Base-by-base conservation (phyloP, 2,113 vertebrate species). In the Hippocampus comes region DNA sequence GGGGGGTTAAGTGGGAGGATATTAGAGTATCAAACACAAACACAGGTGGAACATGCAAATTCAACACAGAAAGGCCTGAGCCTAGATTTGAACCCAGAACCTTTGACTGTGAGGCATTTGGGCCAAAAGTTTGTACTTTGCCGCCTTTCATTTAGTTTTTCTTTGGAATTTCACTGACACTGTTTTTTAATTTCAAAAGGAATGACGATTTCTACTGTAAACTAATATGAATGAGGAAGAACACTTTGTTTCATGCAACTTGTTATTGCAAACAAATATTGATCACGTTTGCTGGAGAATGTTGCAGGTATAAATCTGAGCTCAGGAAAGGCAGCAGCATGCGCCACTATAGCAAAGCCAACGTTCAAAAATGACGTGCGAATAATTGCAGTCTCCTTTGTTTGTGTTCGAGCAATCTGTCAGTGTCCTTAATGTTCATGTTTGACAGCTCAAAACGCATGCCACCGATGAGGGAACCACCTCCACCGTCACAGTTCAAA, bases 391-490 rank as follows among this genome's bases (percentile, higher is more conserved):
- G 41, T 41, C 17, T 41, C 18, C 34, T 63, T 38, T 63, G 34
- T 63, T 17, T 34, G 34, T 63, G 30, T 20, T 63, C 15, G 12
- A 7, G n/a, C 43, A 48, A 73, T 70, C 46, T 75, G 43, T 68
- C 69, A 74, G 34, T 65, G 38, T 65, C 43, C 67, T 68, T 27
- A 78, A 64, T 23, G 43, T 10, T 71, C 30, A 76, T 59, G 42
- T 78, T 57, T 70, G 51, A 57, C 7, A 67, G 18, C 74, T 83
- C 70, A 60, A 53, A 71, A 59, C 59, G 34, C 8, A 41, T 63
- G 42, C 20, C 71, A 25, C 55, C 78, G 67, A 57, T 43, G 49
- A 4, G 77, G 75, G 78, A 75, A 53, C 75, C 82, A 81, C 83
- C 72, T 71, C 23, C 43, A 68, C 56, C 63, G 66, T 34, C 34